Conservation (phyloP, 2,113 vertebrate genomes). For the Catagonus wagneri region DNA sequence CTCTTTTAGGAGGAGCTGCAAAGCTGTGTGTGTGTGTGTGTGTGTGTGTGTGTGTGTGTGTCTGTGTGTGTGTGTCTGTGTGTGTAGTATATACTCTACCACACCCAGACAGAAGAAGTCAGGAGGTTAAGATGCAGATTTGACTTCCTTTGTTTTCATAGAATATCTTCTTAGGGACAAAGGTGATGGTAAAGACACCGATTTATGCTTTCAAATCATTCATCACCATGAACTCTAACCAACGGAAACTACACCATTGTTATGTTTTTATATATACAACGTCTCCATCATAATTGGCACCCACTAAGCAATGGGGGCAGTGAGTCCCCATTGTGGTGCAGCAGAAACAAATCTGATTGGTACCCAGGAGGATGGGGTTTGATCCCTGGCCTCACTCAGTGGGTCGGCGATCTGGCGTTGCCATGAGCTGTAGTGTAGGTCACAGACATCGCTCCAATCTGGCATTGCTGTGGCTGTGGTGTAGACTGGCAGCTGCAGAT, state of each 20-base stretch:
- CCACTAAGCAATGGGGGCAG: not conserved
- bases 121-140: not conserved
- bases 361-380: no score
- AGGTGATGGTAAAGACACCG: not conserved
- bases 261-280: not conserved
- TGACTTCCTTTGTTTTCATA: not conserved
- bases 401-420: no score
- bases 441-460: no score
- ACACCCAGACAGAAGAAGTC: not conserved
- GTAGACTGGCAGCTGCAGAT: no score
- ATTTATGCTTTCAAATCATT: not conserved
- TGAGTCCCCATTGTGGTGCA: no score
- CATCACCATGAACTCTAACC: not conserved
- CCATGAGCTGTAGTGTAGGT: no score
- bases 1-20: not conserved
- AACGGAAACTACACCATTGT: not conserved
- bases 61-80: no score
- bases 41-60: not conserved
- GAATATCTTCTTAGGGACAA: not conserved
- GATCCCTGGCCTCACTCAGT: no score
- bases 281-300: not conserved
- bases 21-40: not conserved
- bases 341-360: no score
- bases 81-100: not conserved
- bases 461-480: no score